Conservation (phyloP, 2,797 vertebrate genomes). For the Morus bassanus region DNA sequence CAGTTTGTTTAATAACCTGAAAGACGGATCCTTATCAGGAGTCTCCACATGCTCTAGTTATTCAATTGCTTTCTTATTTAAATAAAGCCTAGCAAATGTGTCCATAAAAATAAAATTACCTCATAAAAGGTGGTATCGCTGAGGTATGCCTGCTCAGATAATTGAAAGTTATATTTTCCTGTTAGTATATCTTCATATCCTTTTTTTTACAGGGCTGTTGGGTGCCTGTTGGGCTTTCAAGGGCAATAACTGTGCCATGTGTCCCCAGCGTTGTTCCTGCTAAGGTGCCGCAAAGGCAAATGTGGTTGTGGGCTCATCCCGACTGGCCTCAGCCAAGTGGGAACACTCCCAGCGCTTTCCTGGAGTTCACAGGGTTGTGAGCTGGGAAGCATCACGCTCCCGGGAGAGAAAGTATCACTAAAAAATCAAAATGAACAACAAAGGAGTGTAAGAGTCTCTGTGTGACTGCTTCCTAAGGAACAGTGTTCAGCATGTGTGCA, state of each 20-base stretch:
- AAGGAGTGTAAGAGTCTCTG: background rate
- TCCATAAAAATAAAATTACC: slow-evolving; percentile 32
- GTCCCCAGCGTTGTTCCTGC: background rate
- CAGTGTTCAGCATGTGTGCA: rapidly evolving
- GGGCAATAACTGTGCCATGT: background rate
- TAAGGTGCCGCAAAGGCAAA: background rate
- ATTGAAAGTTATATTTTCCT: background rate
- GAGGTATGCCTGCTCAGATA: background rate
- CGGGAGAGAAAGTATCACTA: background rate
- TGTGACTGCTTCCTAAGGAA: background rate
- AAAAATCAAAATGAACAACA: background rate
- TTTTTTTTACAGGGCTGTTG: background rate
- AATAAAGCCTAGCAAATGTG: slow-evolving; percentile 17
- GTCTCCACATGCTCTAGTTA: slow-evolving; percentile 48
- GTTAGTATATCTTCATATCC: background rate
- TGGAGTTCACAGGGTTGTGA: background rate
- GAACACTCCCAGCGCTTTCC: background rate
- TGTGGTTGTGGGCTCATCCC: background rate
- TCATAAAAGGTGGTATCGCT: background rate
- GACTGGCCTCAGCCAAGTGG: rapidly evolving
- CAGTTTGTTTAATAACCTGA: slow-evolving; percentile 50
- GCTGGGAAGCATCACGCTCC: background rate
- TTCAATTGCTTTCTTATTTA: slow-evolving; percentile 42
- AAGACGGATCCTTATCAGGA: slow-evolving; percentile 46
- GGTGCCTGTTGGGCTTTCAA: background rate